These are phyloP conservation scores for Drosophila austrosaltans DNA, from an alignment of 2,888 invertebrate species.

Conservation along the genomic window DNA sequence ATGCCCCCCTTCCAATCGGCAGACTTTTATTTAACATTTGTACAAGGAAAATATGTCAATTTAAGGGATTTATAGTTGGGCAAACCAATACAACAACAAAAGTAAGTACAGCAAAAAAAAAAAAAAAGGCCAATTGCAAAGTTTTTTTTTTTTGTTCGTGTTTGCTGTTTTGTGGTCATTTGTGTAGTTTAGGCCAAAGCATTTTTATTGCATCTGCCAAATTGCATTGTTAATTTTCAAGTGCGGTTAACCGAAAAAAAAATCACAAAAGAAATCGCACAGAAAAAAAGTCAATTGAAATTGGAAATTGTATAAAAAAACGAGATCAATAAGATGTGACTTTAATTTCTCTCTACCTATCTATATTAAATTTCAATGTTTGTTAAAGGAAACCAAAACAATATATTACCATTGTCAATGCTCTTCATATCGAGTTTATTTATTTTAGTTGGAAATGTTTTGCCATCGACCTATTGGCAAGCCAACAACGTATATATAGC, in stretches of 20 bases:
- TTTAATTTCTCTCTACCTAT: not conserved
- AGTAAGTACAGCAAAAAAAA: not conserved
- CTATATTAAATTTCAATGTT: not conserved
- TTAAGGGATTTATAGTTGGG: constrained; percentile 30
- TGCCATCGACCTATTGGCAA: not conserved
- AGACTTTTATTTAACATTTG: constrained; percentile 29
- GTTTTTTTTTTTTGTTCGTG: constrained; percentile 2
- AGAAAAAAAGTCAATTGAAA: constrained; percentile 32
- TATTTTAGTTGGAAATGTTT: constrained; percentile 7
- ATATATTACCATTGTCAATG: not conserved
- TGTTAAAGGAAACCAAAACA: not conserved
- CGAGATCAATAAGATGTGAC: not conserved
- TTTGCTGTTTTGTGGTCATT: not conserved
- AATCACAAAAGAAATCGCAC: constrained; percentile 31
- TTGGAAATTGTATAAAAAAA: not conserved
- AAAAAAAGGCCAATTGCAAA: constrained; percentile 16
- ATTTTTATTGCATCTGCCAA: constrained; percentile 32
- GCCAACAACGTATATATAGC: not conserved
- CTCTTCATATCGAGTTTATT: constrained; percentile 4
- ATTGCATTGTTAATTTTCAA: constrained; percentile 59
- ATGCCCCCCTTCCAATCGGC: not conserved
- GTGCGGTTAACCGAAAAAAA: constrained; percentile 52
- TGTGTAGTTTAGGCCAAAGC: constrained; percentile 17
- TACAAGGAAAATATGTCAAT: constrained; percentile 35
- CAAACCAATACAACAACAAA: not conserved